Base-by-base conservation (phyloP, 1,140 invertebrate genomes). In the Bombus breviceps region DNA sequence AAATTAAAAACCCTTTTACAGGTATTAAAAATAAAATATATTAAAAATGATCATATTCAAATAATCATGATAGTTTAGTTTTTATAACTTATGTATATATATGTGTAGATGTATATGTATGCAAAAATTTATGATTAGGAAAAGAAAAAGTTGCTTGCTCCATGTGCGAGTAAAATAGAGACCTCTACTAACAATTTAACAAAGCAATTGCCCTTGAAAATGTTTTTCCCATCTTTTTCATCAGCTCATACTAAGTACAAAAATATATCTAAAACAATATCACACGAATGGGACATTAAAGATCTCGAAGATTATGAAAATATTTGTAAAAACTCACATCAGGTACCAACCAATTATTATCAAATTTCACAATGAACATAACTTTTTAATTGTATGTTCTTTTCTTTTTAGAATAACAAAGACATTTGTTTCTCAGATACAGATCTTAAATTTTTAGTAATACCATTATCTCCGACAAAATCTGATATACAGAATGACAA, bases 371-470 rank as follows among this genome's bases (percentile, higher is more conserved):
- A 34, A 18, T 32, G 32, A 32, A 28, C 1, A 22, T 18, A 57
- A 53, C 37, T 84, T 32, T 53, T n/a, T 53, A 47, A 83, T 78
- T 41, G 12, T 4, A 18, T 28, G 9, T 41, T 34, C 13, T 41
- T 64, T 66, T 12, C 13, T 28, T 41, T 81, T 53, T 81, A 85
- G 83, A 32, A 57, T 43, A 47, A 74, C 1, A 73, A 81, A 81
- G 25, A 22, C 22, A 74, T 66, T 25, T 81, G 71, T 62, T 85
- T 85, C 15, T 85, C 83, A 32, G 83, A 81, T 28, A 74, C 69
- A 25, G 59, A 85, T 41, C 10, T 74, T 13, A 81, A 81, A 22
- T 74, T 80, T 74, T n/a, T 85, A 62, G 22, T 66, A 53, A 66
- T 57, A 37, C 68, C 75, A 32, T 28, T 47, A 68, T 22, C 41